Conservation (phyloP, 2,888 invertebrate genomes). For the Ellobium chinense region DNA sequence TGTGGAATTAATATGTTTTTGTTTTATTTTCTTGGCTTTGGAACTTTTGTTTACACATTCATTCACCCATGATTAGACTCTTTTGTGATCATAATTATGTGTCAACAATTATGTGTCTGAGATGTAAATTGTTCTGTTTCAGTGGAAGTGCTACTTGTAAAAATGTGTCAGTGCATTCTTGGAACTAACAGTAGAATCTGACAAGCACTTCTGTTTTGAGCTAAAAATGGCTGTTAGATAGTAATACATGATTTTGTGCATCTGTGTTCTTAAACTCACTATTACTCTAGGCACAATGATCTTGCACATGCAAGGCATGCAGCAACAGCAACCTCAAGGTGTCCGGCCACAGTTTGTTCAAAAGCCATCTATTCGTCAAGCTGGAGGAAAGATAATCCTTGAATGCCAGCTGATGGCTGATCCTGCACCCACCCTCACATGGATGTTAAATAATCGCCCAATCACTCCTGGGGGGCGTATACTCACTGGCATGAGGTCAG, state of each 20-base stretch:
- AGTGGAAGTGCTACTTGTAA: no score
- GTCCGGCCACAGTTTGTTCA: constrained; percentile 92
- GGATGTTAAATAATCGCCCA: constrained; percentile 94
- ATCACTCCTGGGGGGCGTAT: constrained; percentile 76
- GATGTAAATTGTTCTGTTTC: no score
- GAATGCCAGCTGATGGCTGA: constrained; percentile 74
- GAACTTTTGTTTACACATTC: no score
- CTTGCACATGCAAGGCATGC: constrained; percentile 33
- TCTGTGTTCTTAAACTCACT: constrained; percentile 9
- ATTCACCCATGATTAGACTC: no score
- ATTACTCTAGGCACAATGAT: constrained; percentile 35
- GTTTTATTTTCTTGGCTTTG: no score
- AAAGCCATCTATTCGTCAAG: constrained; percentile 99
- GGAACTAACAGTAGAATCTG: no score
- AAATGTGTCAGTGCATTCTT: no score
- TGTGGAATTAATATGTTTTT: no score
- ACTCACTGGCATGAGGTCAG: constrained; percentile 71
- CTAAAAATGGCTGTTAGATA: background rate
- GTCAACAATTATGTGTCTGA: no score
- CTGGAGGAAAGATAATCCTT: constrained; percentile 87
- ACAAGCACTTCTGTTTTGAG: no score
- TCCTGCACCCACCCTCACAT: constrained; percentile 90
- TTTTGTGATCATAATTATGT: no score
- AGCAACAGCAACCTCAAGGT: constrained; percentile 51
- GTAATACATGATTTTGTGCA: background rate